Evolutionary conservation across 2,113 vertebrate genomes (phyloP).

Genomic region (Onychostruthus taczanowskii): DNA sequence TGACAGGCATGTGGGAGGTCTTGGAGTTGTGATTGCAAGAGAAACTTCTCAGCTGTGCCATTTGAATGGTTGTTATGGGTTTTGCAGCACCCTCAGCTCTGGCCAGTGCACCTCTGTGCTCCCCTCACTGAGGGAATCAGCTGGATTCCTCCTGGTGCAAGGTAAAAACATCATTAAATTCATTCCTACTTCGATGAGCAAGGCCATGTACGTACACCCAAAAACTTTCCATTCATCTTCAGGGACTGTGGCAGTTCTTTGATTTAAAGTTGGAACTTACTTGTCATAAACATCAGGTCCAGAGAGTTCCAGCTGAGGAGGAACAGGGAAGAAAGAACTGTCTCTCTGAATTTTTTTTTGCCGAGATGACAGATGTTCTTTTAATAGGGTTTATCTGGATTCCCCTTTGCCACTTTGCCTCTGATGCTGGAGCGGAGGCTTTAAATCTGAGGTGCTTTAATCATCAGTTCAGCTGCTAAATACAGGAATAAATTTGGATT

Average conservation of each 20-base stretch:
- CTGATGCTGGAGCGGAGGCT: not conserved
- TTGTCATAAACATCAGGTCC: not conserved
- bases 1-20: not conserved
- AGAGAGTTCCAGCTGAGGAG: not conserved
- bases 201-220: not conserved
- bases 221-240: not conserved
- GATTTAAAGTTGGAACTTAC: not conserved
- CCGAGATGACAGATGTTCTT: not conserved
- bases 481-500: slow-evolving; percentile 27
- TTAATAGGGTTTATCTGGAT: not conserved
- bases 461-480: slow-evolving; percentile 44
- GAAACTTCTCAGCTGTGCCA: not conserved
- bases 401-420: not conserved
- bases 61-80: not conserved
- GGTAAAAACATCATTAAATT: not conserved
- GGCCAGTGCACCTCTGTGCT: not conserved
- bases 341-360: not conserved
- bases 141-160: not conserved
- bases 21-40: not conserved
- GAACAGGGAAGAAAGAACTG: not conserved
- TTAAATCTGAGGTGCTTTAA: slow-evolving; percentile 44
- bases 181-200: fast-evolving
- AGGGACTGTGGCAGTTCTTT: not conserved
- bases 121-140: not conserved
- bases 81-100: not conserved